These are phyloP conservation scores for Harpegnathos saltator DNA, from an alignment of 1,140 invertebrate species.

Conservation along the genomic window DNA sequence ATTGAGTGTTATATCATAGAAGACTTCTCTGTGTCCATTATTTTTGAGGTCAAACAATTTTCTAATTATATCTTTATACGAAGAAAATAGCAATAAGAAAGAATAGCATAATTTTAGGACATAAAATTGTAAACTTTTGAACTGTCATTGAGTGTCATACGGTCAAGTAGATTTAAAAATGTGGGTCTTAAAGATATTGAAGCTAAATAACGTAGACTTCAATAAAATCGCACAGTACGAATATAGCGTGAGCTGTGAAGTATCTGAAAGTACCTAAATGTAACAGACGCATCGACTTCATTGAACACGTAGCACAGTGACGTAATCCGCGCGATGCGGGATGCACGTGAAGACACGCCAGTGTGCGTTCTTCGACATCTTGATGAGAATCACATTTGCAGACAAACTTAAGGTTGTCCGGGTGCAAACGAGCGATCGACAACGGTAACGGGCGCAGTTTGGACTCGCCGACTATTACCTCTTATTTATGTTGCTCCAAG, in stretches of 20 bases:
- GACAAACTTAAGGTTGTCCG: neutral
- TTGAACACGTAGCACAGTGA: slow-evolving; percentile 66
- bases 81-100: neutral
- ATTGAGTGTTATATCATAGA: neutral
- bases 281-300: slow-evolving; percentile 21
- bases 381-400: neutral
- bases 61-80: neutral
- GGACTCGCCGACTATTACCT: slow-evolving; percentile 55
- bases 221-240: neutral
- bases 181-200: neutral
- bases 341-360: slow-evolving; percentile 4
- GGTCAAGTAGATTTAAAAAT: slow-evolving; percentile 46
- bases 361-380: neutral
- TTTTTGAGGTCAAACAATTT: neutral
- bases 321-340: slow-evolving; percentile 57
- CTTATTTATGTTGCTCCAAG: slow-evolving; percentile 74
- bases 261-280: too few relatives aligned
- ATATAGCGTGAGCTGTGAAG: neutral
- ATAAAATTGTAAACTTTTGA: neutral
- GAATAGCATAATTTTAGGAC: neutral
- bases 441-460: neutral
- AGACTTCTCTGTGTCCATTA: neutral
- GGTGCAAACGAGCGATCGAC: neutral
- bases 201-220: neutral
- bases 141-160: neutral